Evolutionary conservation across 1,140 invertebrate genomes (phyloP).

Genomic region (Drosophila ohnishii): DNA sequence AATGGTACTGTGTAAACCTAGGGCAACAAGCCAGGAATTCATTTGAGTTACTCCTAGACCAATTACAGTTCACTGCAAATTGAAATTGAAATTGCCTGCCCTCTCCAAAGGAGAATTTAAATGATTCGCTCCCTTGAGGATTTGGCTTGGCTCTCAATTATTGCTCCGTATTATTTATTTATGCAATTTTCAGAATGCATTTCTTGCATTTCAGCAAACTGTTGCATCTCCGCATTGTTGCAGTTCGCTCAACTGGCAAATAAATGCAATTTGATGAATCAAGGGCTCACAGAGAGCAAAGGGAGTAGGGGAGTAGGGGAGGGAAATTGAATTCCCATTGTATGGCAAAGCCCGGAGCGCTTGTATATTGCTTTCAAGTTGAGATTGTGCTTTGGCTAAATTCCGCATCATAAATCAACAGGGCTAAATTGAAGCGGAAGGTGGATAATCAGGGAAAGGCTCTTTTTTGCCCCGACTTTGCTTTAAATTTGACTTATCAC

Average conservation of each 20-base stretch:
- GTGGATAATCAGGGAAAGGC: conserved; percentile 45
- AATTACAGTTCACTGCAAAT: conserved; percentile 9
- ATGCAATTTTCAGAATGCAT: conserved; percentile 37
- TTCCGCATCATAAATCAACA: conserved; percentile 48
- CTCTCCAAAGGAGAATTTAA: background rate
- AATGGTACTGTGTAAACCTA: background rate
- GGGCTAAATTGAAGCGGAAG: conserved; percentile 29
- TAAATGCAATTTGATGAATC: conserved; percentile 51
- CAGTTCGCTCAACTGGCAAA: conserved; percentile 46
- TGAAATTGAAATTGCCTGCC: conserved; percentile 4
- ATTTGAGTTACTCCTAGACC: background rate
- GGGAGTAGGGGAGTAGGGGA: background rate
- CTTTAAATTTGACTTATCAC: conserved; percentile 51
- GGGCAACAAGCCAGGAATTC: background rate
- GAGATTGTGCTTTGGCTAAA: conserved; percentile 31
- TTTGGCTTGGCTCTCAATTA: conserved; percentile 22
- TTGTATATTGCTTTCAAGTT: conserved; percentile 37
- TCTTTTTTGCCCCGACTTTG: conserved; percentile 9
- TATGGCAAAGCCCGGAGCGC: conserved; percentile 10
- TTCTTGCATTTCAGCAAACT: conserved; percentile 22
- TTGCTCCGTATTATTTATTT: conserved; percentile 37
- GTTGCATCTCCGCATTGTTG: conserved; percentile 42
- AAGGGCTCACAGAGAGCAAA: conserved; percentile 13
- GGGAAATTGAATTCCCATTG: conserved; percentile 47
- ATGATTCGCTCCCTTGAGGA: background rate